A percentile compares a stretch with the other conserved stretches of the same genome.
Conservation (phyloP, 2,888 invertebrate genomes). For the Aphelenchoides bicaudatus region DNA sequence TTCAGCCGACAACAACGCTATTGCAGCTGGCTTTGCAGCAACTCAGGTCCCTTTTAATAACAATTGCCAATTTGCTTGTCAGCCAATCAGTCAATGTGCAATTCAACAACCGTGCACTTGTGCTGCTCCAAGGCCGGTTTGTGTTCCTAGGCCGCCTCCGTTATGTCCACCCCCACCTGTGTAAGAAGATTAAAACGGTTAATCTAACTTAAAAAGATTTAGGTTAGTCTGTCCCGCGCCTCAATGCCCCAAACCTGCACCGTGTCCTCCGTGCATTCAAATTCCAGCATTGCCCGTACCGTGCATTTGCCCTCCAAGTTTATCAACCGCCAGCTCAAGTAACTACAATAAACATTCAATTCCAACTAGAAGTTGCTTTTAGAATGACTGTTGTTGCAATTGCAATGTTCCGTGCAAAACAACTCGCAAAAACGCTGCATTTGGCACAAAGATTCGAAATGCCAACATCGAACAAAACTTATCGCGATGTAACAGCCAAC, state of each 20-base stretch:
- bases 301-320: constrained; percentile 2
- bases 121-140: constrained; percentile 2
- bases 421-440: constrained; percentile 21
- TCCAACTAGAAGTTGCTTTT: background rate
- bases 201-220: too few species aligned
- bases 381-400: constrained; percentile 59
- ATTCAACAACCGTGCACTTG: background rate
- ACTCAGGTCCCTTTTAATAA: too few species aligned
- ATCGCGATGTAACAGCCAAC: constrained; percentile 48
- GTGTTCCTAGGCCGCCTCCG: constrained; percentile 1
- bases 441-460: background rate
- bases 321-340: constrained; percentile 11
- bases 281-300: constrained; percentile 21
- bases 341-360: background rate
- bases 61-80: too few species aligned
- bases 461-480: constrained; percentile 35
- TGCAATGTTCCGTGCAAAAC: constrained; percentile 47
- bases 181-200: too few species aligned
- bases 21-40: too few species aligned
- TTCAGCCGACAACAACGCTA: too few species aligned
- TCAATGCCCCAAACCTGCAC: constrained; percentile 18
- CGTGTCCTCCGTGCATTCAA: constrained; percentile 6
- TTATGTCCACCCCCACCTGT: constrained; percentile 14
- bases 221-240: constrained; percentile 42
- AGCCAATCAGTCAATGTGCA: constrained; percentile 1